These are phyloP conservation scores for Halichoerus grypus DNA, from an alignment of 2,113 vertebrate genomes.

Conservation along the genomic window DNA sequence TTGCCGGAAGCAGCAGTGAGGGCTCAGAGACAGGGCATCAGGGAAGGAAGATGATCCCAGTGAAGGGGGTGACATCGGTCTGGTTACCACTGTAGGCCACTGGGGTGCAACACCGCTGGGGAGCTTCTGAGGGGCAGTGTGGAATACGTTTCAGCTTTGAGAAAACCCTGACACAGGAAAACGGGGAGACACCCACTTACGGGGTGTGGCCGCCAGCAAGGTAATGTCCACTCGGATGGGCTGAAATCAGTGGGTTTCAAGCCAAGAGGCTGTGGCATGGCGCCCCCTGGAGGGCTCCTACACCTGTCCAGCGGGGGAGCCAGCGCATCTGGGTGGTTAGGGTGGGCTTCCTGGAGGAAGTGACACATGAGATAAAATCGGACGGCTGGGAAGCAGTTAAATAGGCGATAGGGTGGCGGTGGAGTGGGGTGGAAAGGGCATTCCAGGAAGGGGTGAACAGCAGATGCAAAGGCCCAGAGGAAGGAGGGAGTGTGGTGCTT, in stretches of 20 bases:
- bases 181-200: fast-evolving
- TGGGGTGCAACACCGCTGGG: fast-evolving
- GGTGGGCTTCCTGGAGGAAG: conserved; percentile 2
- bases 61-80: not conserved
- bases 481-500: not conserved
- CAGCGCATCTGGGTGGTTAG: not conserved
- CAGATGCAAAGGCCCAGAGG: not conserved
- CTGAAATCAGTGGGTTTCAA: too few species aligned
- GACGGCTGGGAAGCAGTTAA: not conserved
- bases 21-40: not conserved
- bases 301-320: fast-evolving
- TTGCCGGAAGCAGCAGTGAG: not conserved
- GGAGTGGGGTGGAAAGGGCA: not conserved
- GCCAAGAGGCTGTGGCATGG: not conserved
- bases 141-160: not conserved
- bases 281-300: not conserved
- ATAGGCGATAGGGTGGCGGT: not conserved
- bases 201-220: not conserved
- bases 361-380: not conserved
- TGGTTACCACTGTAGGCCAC: too few species aligned
- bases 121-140: not conserved
- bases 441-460: not conserved
- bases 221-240: fast-evolving
- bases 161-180: not conserved
- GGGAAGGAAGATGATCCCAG: not conserved